phyloP scores from a whole-genome alignment of 2,888 invertebrate species.

The Idaea dimidiata region DNA sequence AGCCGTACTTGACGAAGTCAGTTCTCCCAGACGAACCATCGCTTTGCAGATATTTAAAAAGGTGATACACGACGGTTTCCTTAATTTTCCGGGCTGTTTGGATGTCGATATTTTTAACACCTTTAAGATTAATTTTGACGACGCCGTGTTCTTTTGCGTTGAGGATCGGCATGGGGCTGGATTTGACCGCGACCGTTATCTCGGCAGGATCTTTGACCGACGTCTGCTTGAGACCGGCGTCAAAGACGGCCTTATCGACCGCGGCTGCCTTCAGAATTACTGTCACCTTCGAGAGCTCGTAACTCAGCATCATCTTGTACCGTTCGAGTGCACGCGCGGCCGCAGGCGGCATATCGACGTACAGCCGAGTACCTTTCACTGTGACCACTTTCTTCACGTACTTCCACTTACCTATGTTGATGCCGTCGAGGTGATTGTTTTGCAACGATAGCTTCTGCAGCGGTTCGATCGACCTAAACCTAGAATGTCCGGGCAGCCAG shows the following conservation, averaged over 20 bases:
- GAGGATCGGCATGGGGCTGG: slow-evolving; percentile 53
- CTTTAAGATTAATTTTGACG: slow-evolving; percentile 55
- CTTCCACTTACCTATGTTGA: slow-evolving; percentile 67
- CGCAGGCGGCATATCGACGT: slow-evolving; percentile 69
- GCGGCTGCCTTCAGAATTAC: slow-evolving; percentile 65
- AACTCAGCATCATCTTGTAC: slow-evolving; percentile 62
- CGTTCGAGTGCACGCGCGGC: slow-evolving; percentile 60
- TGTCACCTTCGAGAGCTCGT: slow-evolving; percentile 67
- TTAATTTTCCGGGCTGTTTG: slow-evolving; percentile 57
- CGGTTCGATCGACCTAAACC: slow-evolving; percentile 53
- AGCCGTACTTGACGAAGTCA: slow-evolving; percentile 63
- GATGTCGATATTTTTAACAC: slow-evolving; percentile 46
- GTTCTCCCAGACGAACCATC: slow-evolving; percentile 41
- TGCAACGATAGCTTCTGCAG: slow-evolving; percentile 61
- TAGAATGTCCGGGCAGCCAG: slow-evolving; percentile 69
- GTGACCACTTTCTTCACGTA: slow-evolving; percentile 62
- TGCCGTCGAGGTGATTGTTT: slow-evolving; percentile 50
- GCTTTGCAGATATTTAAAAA: slow-evolving; percentile 56
- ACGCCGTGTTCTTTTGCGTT: slow-evolving; percentile 35
- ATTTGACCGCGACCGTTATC: slow-evolving; percentile 37
- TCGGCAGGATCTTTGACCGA: slow-evolving; percentile 33
- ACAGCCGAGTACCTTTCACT: slow-evolving; percentile 60
- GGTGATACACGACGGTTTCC: slow-evolving; percentile 54
- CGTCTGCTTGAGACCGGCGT: slow-evolving; percentile 51
- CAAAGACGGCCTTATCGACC: slow-evolving; percentile 65